Conservation (phyloP, 1,140 invertebrate genomes). For the Arion vulgaris region DNA sequence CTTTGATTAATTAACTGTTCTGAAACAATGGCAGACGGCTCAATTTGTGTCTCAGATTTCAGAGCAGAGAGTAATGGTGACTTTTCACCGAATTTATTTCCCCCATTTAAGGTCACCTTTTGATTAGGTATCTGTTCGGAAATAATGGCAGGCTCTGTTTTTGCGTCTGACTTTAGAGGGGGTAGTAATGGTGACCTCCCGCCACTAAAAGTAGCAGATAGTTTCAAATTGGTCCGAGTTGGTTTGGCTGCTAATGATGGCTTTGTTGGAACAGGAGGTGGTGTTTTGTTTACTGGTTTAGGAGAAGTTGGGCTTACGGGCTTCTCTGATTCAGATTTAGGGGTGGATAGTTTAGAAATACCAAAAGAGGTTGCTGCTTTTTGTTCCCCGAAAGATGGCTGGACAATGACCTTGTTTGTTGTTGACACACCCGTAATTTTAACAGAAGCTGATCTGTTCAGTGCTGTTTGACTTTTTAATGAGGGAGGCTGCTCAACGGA, state of each 20-base stretch:
- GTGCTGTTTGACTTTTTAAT: neutral
- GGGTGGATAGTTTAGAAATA: neutral
- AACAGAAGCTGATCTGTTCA: neutral
- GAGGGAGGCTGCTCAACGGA: neutral
- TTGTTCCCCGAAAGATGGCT: neutral
- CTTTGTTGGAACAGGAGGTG: slow-evolving; percentile 10
- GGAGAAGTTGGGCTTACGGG: neutral
- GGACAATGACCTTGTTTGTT: neutral
- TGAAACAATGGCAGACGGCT: too few species aligned
- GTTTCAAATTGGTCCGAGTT: neutral
- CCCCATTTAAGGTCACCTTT: too few species aligned
- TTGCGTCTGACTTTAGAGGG: neutral
- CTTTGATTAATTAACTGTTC: too few species aligned
- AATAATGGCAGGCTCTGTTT: neutral
- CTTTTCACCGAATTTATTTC: too few species aligned
- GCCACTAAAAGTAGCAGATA: slow-evolving; percentile 1
- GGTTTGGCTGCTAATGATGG: neutral
- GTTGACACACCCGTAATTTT: too few species aligned
- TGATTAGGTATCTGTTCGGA: neutral
- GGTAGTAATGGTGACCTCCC: neutral
- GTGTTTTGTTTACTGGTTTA: slow-evolving; percentile 6
- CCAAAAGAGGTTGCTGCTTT: neutral
- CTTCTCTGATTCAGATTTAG: neutral
- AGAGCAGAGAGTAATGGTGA: too few species aligned
- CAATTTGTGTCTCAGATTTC: too few species aligned